Evolutionary conservation across 2,113 vertebrate species (phyloP).

Genomic region (Salvelinus namaycush): DNA sequence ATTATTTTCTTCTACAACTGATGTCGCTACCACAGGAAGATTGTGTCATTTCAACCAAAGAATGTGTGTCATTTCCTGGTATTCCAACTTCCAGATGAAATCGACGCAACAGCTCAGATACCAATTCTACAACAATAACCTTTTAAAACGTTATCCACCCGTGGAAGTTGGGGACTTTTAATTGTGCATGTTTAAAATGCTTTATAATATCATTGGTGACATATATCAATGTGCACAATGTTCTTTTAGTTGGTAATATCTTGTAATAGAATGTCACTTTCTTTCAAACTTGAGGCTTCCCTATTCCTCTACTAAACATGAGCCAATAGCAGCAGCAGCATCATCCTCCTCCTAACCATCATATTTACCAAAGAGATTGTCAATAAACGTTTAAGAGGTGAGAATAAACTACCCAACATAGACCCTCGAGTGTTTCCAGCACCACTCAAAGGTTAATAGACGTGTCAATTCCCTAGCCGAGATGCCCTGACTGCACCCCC

Average conservation of each 20-base stretch:
- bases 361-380: neutral
- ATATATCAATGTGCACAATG: slow-evolving; percentile 50
- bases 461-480: slow-evolving; percentile 42
- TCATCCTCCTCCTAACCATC: too few relatives aligned
- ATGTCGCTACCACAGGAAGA: slow-evolving; percentile 3
- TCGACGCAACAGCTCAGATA: slow-evolving; percentile 48
- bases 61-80: slow-evolving; percentile 73
- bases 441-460: slow-evolving; percentile 38
- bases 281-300: slow-evolving; percentile 48
- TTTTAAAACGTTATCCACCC: too few relatives aligned
- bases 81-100: slow-evolving; percentile 45
- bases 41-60: slow-evolving; percentile 67
- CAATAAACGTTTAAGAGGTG: neutral
- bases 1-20: neutral
- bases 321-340: too few relatives aligned
- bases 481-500: slow-evolving; percentile 56
- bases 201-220: slow-evolving; percentile 42
- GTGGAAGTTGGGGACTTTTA: too few relatives aligned
- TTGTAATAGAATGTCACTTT: slow-evolving; percentile 52
- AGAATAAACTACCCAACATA: neutral
- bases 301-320: too few relatives aligned
- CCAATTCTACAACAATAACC: slow-evolving; percentile 34
- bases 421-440: neutral
- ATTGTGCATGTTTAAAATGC: too few relatives aligned
- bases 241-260: slow-evolving; percentile 50